Evolutionary conservation across 1,140 invertebrate genomes (phyloP), one percentile per base, ranked within the genome.

Genomic region (Danaus melanippus): DNA sequence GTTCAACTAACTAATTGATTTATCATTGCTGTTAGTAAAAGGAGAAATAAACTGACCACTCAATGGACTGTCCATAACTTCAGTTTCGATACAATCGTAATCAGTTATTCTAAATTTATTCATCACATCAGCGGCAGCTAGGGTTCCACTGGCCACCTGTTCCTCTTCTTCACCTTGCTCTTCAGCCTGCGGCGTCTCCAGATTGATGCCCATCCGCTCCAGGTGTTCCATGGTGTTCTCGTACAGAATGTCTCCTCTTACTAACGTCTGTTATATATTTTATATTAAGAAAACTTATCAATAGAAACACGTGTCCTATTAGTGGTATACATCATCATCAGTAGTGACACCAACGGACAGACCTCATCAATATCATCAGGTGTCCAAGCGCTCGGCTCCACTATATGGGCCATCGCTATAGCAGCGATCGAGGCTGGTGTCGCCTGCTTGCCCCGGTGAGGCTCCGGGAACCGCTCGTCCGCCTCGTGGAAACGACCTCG

Each of bases 401-500:
- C 50, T 7, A 89, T 55, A 32, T 86, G 71, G 0, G 82, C 74
- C 62, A 89, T 71, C 0, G 88, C 81, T 1, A 89, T 80, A 4
- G 85, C 78, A 1, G 86, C 79, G 3, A 86, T 76, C 8, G 80
- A 67, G 1, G 69, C 81, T 0, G 89, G 87, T 4, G 88, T 88
- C 46, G 87, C 87, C 62, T 90, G 89, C 10, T 76, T 82, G 17
- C 85, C 84, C 42, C 89, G 72, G 12, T 83, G 80, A 39, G 87
- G 79, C 41, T 76, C 75, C 0, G 80, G 76, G 64, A 88, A 90
- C 42, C 77, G 67, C 4, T 62, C 69, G 59, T 88, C 86, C 0
- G 68, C 80, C 55, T 90, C 88, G 60, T 84, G 84, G 58, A 89
- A 84, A 9, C 66, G 76, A 6, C 88, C 89, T 32, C 84, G 72